A percentile compares a stretch with the other conserved stretches of the same genome.
These are phyloP conservation scores for Acanthosepion lycidas DNA, from an alignment of 2,888 invertebrate genomes.

Conservation along the genomic window DNA sequence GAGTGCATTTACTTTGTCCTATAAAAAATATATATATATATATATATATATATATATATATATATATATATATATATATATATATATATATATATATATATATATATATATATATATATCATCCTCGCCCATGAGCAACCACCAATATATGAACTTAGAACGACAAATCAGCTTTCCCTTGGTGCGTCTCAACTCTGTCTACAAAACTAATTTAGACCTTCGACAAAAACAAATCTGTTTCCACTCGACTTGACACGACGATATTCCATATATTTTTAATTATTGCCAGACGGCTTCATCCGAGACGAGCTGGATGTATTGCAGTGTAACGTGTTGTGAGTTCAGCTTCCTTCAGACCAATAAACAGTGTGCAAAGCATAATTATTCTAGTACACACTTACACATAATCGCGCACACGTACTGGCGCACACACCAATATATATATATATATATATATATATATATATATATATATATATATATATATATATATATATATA, in stretches of 20 bases:
- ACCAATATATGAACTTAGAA: neutral
- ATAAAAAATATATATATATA: too few relatives aligned
- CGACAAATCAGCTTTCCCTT: neutral
- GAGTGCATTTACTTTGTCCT: neutral
- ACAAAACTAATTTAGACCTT: neutral
- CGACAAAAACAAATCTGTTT: neutral
- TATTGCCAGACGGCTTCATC: neutral
- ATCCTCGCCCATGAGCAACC: neutral
- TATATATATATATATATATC: too few relatives aligned
- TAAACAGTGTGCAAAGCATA: neutral
- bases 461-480: neutral
- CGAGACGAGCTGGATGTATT: neutral
- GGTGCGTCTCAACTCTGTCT: neutral
- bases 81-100: too few relatives aligned
- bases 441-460: neutral
- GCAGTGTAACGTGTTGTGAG: neutral
- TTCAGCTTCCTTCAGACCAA: neutral
- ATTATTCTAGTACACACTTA: neutral
- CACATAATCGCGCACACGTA: neutral
- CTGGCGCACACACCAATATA: neutral
- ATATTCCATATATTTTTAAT: conserved; percentile 7
- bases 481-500: neutral
- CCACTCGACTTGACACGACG: neutral
- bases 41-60: too few relatives aligned
- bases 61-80: too few relatives aligned